These are phyloP conservation scores for Euura lappo DNA, from an alignment of 1,140 invertebrate species.

Conservation along the genomic window DNA sequence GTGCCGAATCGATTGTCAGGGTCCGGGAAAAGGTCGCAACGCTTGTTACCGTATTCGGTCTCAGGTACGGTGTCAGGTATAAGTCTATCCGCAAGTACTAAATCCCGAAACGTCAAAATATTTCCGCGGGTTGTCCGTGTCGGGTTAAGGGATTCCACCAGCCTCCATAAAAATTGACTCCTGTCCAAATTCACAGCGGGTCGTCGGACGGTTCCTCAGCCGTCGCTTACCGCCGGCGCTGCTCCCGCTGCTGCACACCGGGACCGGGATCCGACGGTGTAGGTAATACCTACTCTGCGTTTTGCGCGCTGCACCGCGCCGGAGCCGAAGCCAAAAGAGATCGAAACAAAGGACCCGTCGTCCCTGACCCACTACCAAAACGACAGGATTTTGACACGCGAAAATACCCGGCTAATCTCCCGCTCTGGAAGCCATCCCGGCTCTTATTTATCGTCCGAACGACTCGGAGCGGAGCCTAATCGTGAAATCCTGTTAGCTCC, in stretches of 20 bases:
- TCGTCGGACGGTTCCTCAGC: background rate
- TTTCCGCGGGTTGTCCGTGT: background rate
- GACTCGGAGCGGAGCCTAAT: background rate
- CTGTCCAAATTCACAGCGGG: background rate
- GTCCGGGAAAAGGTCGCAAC: background rate
- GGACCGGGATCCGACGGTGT: background rate
- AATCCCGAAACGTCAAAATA: background rate
- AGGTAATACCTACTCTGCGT: background rate
- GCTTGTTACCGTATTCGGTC: background rate
- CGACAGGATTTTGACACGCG: too few relatives aligned
- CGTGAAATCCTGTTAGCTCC: background rate
- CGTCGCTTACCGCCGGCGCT: background rate
- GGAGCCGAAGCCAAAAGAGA: too few relatives aligned
- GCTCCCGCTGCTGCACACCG: background rate
- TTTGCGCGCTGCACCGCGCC: background rate
- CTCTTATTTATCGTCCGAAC: too few relatives aligned
- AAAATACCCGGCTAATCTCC: too few relatives aligned
- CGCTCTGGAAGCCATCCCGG: too few relatives aligned
- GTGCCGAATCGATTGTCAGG: background rate
- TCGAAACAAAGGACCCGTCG: too few relatives aligned
- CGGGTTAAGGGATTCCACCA: background rate
- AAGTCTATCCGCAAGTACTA: background rate
- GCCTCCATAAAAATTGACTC: constrained; percentile 1
- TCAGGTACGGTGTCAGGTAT: background rate
- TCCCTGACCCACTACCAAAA: too few relatives aligned